phyloP scores from a whole-genome alignment of 1,140 invertebrate species.

The Adelges cooleyi region DNA sequence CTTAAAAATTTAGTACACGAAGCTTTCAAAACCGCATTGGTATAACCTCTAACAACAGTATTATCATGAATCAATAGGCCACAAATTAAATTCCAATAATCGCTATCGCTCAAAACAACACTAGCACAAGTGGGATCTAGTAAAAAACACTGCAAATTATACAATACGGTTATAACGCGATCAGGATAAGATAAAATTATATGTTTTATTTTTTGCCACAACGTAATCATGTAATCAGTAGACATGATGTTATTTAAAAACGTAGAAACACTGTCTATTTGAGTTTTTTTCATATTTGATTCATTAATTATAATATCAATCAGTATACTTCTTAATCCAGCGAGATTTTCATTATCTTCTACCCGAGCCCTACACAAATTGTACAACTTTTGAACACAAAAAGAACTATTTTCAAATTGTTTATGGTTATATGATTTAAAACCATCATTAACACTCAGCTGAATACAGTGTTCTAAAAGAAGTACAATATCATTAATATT shows the following conservation, averaged over 20 bases:
- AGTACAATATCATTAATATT: background rate
- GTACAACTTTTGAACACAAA: conserved; percentile 1
- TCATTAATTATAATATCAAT: background rate
- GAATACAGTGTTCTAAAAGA: background rate
- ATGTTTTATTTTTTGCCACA: conserved; percentile 3
- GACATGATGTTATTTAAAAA: background rate
- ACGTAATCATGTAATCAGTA: background rate
- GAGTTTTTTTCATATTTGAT: background rate
- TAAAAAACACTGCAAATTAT: conserved; percentile 5
- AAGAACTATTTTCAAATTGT: background rate
- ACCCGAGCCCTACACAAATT: background rate
- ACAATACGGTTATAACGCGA: background rate
- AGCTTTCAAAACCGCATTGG: background rate
- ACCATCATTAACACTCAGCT: background rate
- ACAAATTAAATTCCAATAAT: conserved; percentile 12
- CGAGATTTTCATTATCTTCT: background rate
- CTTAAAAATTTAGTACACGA: background rate
- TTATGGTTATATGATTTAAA: background rate
- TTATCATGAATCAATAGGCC: background rate
- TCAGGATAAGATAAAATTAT: conserved; percentile 1
- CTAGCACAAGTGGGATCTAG: background rate
- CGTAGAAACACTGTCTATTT: background rate
- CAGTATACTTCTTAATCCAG: background rate
- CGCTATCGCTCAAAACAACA: background rate
- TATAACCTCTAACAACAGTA: conserved; percentile 10